These are phyloP conservation scores for Cheirogaleus major DNA, from an alignment of 2,797 vertebrate species.

Conservation along the genomic window DNA sequence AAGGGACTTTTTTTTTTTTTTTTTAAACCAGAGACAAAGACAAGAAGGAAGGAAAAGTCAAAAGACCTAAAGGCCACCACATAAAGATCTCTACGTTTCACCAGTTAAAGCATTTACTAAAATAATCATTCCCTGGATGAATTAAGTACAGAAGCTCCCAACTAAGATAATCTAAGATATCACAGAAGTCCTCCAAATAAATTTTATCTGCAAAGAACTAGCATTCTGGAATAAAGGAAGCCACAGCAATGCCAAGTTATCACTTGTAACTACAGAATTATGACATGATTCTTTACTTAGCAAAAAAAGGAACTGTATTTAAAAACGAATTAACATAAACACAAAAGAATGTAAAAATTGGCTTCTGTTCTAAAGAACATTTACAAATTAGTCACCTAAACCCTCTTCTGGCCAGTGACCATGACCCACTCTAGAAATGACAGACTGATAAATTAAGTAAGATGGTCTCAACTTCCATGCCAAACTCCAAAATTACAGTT, in stretches of 20 bases:
- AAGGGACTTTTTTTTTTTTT: background rate
- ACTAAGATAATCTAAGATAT: background rate
- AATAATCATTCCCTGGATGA: background rate
- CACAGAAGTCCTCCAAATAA: background rate
- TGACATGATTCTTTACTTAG: background rate
- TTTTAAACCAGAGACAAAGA: background rate
- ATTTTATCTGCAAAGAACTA: background rate
- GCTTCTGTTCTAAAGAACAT: background rate
- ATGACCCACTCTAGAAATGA: background rate
- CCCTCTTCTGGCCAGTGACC: background rate
- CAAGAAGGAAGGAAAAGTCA: background rate
- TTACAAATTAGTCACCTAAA: background rate
- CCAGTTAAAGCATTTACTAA: background rate
- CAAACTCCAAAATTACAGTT: background rate
- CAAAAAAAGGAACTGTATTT: background rate
- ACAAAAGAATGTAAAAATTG: constrained; percentile 3
- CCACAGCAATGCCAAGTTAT: background rate
- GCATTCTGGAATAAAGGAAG: background rate
- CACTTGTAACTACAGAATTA: background rate
- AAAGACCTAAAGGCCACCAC: background rate
- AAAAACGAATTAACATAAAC: constrained; percentile 25
- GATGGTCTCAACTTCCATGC: background rate
- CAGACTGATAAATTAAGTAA: background rate
- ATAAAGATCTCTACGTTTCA: background rate
- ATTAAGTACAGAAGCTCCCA: background rate